phyloP scores from a whole-genome alignment of 1,140 invertebrate species.

The Dermatophagoides farinae region DNA sequence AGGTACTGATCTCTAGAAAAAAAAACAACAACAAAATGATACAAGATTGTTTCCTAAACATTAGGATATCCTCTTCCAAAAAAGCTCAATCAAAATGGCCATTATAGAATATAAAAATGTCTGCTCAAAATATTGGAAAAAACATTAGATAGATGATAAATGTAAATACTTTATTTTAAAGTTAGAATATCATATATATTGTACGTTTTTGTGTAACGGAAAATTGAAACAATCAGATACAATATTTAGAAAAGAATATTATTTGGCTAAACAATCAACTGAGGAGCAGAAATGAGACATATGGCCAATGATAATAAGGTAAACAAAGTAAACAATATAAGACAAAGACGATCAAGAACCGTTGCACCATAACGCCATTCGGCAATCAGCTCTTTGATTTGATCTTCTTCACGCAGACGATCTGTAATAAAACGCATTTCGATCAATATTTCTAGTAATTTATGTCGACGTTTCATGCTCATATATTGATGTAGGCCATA shows the following conservation, averaged over 20 bases:
- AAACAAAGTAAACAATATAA: constrained; percentile 96
- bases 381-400: constrained; percentile 63
- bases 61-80: no score
- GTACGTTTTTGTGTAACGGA: background rate
- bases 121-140: no score
- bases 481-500: constrained; percentile 42
- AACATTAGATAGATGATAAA: no score
- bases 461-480: background rate
- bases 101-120: no score
- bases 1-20: no score
- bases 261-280: constrained; percentile 60
- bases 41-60: no score
- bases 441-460: constrained; percentile 71
- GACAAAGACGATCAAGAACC: constrained; percentile 96
- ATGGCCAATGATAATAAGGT: constrained; percentile 90
- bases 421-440: constrained; percentile 86
- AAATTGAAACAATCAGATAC: background rate
- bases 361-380: constrained; percentile 99
- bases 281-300: constrained; percentile 83
- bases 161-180: background rate
- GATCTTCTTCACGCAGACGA: constrained; percentile 69
- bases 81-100: no score
- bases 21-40: no score
- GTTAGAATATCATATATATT: background rate
- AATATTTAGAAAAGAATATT: background rate